Evolutionary conservation across 2,113 vertebrate genomes (phyloP), one percentile per base, ranked within the genome.

Genomic region (Ictalurus furcatus): DNA sequence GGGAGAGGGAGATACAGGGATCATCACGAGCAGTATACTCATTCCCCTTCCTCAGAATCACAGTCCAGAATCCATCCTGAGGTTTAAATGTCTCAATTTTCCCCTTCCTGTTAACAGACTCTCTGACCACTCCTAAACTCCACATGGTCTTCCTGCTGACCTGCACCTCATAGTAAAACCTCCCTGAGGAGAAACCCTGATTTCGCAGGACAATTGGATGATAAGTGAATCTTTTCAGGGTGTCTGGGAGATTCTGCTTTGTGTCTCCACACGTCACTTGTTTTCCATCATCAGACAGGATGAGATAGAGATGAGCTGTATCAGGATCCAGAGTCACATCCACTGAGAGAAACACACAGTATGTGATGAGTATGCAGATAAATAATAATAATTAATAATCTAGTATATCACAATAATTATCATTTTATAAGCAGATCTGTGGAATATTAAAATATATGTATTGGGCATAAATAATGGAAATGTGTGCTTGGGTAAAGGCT

Each of bases 101-200:
- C 4, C 16, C 28, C 44, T 71, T 85, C n/a, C 63, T 85, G 17
- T 85, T 85, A 12, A 71, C 65, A 71, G n/a, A 85, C n/a, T 71
- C 84, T 85, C 28, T 85, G 28, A n/a, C 28, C 11, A 85, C 65
- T 71, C 65, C 84, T 34, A 71, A 85, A 34, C 2, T 2, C 84
- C 84, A 85, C 13, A 19, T 0, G 0, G 40, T 85, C 40, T 85
- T 85, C 63, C 40, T 11, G 0, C 84, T 52, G 25, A 85, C 84
- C 61, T 85, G 63, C 61, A 85, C 84, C 63, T 85, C 84, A 69
- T 69, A 85, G 63, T 85, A 85, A 85, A 85, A 83, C 14, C 84
- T 67, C 23, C 63, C 63, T 19, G 84, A 69, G 61, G 44, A 69
- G 84, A 85, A 85, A 71, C 63, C 28, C 63, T 71, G 65, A 2